phyloP scores from a whole-genome alignment of 2,113 vertebrate species.

The Eptatretus burgeri region DNA sequence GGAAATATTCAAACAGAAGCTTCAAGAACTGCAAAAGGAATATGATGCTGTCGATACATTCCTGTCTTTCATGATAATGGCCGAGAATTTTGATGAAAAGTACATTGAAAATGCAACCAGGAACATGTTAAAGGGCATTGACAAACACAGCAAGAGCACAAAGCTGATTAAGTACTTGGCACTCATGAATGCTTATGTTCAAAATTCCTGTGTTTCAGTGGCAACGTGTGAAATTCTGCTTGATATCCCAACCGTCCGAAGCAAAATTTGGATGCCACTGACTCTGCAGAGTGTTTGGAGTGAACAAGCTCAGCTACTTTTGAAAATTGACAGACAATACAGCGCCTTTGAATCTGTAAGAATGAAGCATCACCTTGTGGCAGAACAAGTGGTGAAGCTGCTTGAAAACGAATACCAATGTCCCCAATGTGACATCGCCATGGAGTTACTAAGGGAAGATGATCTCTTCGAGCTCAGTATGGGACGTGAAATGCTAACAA shows the following conservation, averaged over 20 bases:
- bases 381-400: conserved; percentile 32
- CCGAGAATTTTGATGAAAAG: conserved; percentile 18
- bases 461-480: conserved; percentile 28
- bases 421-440: conserved; percentile 23
- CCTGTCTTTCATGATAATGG: conserved; percentile 37
- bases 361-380: conserved; percentile 36
- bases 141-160: conserved; percentile 16
- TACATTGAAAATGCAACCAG: conserved; percentile 22
- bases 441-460: conserved; percentile 19
- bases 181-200: conserved; percentile 34
- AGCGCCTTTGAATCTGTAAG: conserved; percentile 21
- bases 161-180: conserved; percentile 24
- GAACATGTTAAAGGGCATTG: conserved; percentile 21
- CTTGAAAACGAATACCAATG: conserved; percentile 14
- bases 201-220: conserved; percentile 27
- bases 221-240: conserved; percentile 42
- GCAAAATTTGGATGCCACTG: conserved; percentile 13
- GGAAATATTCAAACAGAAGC: too few species aligned
- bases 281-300: conserved; percentile 20
- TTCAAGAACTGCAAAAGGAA: too few species aligned
- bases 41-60: conserved; percentile 16
- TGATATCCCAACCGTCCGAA: conserved; percentile 9
- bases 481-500: conserved; percentile 20
- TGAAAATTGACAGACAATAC: conserved; percentile 27
- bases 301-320: conserved; percentile 25